phyloP scores from a whole-genome alignment of 2,888 invertebrate genomes.

The Gerris lacustris region DNA sequence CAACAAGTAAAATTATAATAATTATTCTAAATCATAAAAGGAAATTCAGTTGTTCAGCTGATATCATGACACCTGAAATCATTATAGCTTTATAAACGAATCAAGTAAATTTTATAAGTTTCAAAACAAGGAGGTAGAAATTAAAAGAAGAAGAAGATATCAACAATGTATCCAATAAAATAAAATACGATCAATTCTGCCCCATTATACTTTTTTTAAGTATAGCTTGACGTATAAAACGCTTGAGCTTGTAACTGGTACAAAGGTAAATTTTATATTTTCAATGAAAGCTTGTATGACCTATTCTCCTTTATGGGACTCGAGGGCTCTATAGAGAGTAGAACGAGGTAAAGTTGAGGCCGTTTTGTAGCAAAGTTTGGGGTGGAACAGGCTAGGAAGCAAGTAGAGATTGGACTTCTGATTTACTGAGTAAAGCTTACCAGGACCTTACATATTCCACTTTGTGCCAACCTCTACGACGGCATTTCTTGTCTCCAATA shows the following conservation, averaged over 20 bases:
- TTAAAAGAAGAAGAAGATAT: too few species aligned
- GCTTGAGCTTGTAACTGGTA: background rate
- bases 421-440: background rate
- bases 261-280: conserved; percentile 3
- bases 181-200: too few species aligned
- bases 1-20: too few species aligned
- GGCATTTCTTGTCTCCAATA: background rate
- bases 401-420: background rate
- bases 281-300: conserved; percentile 1
- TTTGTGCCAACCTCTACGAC: background rate
- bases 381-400: background rate
- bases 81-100: too few species aligned
- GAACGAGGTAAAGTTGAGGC: background rate
- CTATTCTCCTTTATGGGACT: background rate
- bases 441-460: background rate
- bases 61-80: too few species aligned
- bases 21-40: too few species aligned
- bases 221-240: too few species aligned
- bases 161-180: too few species aligned
- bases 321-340: background rate
- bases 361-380: background rate
- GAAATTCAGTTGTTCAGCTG: too few species aligned
- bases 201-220: too few species aligned
- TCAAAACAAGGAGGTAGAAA: too few species aligned
- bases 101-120: too few species aligned